Conservation (phyloP, 1,140 invertebrate species). For the Chlorops oryzae region DNA sequence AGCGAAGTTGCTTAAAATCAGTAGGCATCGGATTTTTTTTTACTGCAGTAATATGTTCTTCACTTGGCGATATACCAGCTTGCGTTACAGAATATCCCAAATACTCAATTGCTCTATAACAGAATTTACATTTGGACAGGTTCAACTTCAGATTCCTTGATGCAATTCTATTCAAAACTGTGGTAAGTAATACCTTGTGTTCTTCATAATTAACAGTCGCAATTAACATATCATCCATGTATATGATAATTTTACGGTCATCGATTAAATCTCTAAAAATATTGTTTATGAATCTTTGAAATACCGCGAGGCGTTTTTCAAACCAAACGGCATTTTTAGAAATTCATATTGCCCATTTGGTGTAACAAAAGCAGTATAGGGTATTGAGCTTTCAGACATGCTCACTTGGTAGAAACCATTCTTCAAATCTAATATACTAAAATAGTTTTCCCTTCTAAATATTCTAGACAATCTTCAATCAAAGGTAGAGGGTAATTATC, state of each 20-base stretch:
- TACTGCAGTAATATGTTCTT: slow-evolving; percentile 8
- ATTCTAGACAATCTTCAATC: slow-evolving; percentile 47
- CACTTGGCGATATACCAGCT: slow-evolving; percentile 11
- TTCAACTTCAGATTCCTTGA: slow-evolving; percentile 14
- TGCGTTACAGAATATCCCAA: slow-evolving; percentile 9
- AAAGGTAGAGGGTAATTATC: slow-evolving; percentile 39
- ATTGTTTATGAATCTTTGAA: slow-evolving; percentile 4
- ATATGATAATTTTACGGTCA: neutral
- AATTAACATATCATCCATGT: slow-evolving; percentile 6
- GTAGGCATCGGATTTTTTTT: slow-evolving; percentile 10
- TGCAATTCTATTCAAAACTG: slow-evolving; percentile 1
- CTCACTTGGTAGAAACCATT: slow-evolving; percentile 28
- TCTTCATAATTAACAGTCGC: neutral
- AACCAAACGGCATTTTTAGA: slow-evolving; percentile 27
- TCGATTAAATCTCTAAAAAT: slow-evolving; percentile 1
- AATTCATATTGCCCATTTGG: slow-evolving; percentile 40
- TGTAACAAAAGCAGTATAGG: slow-evolving; percentile 38
- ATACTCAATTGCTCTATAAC: slow-evolving; percentile 12
- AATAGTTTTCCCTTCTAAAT: slow-evolving; percentile 22
- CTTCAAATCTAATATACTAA: slow-evolving; percentile 22
- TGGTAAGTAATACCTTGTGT: neutral
- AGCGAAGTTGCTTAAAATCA: slow-evolving; percentile 9
- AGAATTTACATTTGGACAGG: slow-evolving; percentile 4
- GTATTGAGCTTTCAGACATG: slow-evolving; percentile 21
- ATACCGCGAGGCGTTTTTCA: slow-evolving; percentile 11